Base-by-base conservation (phyloP, 2,113 vertebrate genomes). In the Psilopogon haemacephalus region DNA sequence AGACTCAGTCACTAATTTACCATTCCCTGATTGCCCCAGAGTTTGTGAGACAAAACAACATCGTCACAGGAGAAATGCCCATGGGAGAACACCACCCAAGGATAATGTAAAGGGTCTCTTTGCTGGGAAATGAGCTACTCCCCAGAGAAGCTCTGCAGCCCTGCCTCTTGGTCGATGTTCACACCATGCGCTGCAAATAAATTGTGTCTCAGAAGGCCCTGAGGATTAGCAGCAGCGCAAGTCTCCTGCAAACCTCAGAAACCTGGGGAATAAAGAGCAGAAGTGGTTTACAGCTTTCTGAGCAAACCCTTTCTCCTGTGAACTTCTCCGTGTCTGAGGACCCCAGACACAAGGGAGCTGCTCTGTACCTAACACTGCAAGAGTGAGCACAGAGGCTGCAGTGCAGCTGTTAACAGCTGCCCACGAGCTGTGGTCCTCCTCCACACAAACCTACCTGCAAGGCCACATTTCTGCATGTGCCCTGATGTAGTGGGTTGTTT, bases 371-470 rank as follows among this genome's bases (percentile, higher is more conserved):
- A 46, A 75, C 75, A 54, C 54, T 3, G 0, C 42, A 19, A 59
- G 65, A 58, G 8, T 0, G n/a, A 58, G 27, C 44, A 74, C 38
- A 0, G 0, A 75, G 37, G 23, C 15, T 0, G 0, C 5, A 13
- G 14, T 32, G 33, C 27, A 48, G 44, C 69, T 79, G 33, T 69
- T 59, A 27, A 46, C 18, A 56, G 50, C 3, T 9, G 52, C 30
- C 27, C 2, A 2, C 42, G 27, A 13, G 38, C 28, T 70, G 32
- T 60, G 56, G 20, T 23, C 68, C 32, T 72, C n/a, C 68, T 80
- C 48, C 28, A 35, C 46, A 62, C 72, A 75, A 64, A 56, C 42
- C 35, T 30, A 32, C 38, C 33, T 60, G 55, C 40, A 46, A 37
- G 59, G 62, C 38, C 32, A 32, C 3, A 0, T 64, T 64, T 86